Evolutionary conservation across 2,797 vertebrate species (phyloP).

Genomic region (Semotilus atromaculatus): DNA sequence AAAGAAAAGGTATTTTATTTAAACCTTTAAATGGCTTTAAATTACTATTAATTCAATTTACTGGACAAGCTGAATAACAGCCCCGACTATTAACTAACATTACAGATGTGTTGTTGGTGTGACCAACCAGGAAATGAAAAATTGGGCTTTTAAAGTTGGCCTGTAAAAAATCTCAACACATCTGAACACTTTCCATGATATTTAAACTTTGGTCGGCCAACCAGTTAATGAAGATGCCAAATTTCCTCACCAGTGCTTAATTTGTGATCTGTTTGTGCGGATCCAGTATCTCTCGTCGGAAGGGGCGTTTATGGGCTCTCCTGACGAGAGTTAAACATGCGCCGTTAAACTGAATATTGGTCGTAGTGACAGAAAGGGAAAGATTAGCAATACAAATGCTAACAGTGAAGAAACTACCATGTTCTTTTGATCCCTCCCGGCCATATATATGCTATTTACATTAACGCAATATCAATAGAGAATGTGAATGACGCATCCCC

Average conservation of each 20-base stretch:
- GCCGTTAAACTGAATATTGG: neutral
- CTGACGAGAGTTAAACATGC: neutral
- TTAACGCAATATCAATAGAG: neutral
- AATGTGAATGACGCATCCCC: neutral
- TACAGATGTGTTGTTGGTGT: constrained; percentile 12
- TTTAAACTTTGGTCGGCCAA: neutral
- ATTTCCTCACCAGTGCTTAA: neutral
- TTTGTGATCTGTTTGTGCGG: neutral
- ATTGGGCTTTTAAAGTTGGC: neutral
- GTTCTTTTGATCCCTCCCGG: neutral
- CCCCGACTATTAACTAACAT: constrained; percentile 34
- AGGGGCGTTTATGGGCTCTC: neutral
- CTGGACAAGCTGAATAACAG: neutral
- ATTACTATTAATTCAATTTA: neutral
- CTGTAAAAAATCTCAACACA: neutral
- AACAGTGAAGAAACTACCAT: neutral
- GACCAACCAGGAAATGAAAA: neutral
- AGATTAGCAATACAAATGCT: neutral
- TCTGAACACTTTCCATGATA: neutral
- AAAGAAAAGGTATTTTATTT: neutral
- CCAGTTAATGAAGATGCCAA: neutral
- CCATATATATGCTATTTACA: neutral
- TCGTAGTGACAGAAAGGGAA: neutral
- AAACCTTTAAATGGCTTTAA: constrained; percentile 1
- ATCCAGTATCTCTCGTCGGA: neutral